Base-by-base conservation (phyloP, 1,140 invertebrate species). In the Pteromalus puparum region DNA sequence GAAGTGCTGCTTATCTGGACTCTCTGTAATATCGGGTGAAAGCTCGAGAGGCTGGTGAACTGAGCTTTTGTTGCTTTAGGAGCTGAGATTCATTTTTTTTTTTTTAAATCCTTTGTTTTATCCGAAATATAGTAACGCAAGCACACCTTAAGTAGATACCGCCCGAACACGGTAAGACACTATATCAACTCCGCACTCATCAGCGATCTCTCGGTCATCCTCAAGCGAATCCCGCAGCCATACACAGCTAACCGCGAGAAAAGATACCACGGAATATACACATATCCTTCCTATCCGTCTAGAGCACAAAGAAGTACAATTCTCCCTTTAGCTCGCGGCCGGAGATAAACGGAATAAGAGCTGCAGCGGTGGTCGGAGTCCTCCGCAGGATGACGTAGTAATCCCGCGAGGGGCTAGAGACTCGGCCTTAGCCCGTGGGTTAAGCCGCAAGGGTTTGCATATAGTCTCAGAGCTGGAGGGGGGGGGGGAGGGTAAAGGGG, bases 381-480 rank as follows among this genome's bases (percentile, higher is more conserved):
- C 84, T 83, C 68, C 67, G 38, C 82, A 84, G 88, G 86, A 90
- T 90, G 90, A 90, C 88, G 87, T 83, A 86, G 89, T 90, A 90
- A 90, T 90, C 90, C 89, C 88, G 80, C 86, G 87, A 87, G 90
- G 87, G 87, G 46, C 53, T 61, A 21, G 53, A 61, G 53, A 26
- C 87, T 87, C 87, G 87, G 87, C 88, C 88, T 89, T 88, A 89
- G 88, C 88, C 87, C 87, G 83, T 4, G 87, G 89, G 87, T 88
- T 89, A 90, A 90, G 88, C 88, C 88, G 86, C 87, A 86, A 88
- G 88, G 90, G 89, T 90, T 89, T 90, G 87, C 89, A 89, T 89
- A 89, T 76, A 89, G 61, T 78, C 81, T 42, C 67, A 18, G 28
- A 28, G 73, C 42, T 1, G 28, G 38, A 24, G 79, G 80, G 34